These are phyloP conservation scores for Eudyptes chrysolophus DNA, from an alignment of 2,113 vertebrate genomes.

Conservation along the genomic window DNA sequence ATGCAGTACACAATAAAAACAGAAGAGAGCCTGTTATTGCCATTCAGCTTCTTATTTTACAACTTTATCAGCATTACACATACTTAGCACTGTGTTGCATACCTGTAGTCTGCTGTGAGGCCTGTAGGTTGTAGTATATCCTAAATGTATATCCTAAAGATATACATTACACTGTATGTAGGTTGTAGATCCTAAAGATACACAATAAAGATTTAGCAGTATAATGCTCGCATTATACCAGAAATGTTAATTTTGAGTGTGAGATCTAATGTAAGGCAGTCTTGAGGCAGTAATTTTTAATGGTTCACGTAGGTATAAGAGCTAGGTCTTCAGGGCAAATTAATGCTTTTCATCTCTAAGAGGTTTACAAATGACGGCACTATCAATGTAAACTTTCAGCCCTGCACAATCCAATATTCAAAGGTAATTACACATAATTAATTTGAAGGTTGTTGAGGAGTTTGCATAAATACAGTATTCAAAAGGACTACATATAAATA, in stretches of 20 bases:
- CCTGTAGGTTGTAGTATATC: not conserved
- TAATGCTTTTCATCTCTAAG: conserved; percentile 24
- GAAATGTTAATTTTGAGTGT: not conserved
- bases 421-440: conserved; percentile 35
- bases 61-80: not conserved
- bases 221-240: conserved; percentile 2
- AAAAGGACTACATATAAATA: not conserved
- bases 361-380: conserved; percentile 22
- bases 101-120: not conserved
- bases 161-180: not conserved
- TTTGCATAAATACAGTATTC: conserved; percentile 25
- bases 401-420: conserved; percentile 27
- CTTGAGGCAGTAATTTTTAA: conserved; percentile 7
- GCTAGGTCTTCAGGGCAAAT: not conserved
- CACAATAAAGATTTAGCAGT: not conserved
- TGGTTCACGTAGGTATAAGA: not conserved
- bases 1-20: not conserved
- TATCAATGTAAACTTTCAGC: conserved; percentile 3
- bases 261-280: not conserved
- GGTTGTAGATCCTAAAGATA: not conserved
- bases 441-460: conserved; percentile 4
- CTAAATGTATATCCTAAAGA: not conserved
- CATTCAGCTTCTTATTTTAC: not conserved
- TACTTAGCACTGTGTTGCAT: not conserved
- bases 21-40: not conserved